Conservation (phyloP, 2,888 invertebrate genomes). For the Lumbricus terrestris region DNA sequence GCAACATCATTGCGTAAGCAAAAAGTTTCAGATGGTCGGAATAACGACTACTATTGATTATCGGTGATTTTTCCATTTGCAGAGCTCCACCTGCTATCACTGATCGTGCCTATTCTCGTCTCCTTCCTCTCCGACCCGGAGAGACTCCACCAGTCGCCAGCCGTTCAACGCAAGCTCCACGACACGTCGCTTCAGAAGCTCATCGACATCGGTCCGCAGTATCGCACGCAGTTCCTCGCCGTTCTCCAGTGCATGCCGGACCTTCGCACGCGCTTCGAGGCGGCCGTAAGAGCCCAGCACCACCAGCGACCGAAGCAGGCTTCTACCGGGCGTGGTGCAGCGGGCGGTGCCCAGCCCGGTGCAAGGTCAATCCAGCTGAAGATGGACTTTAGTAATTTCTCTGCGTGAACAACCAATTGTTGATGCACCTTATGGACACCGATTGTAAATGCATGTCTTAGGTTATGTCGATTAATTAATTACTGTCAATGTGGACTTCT, state of each 20-base stretch:
- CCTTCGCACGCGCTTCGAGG: constrained; percentile 78
- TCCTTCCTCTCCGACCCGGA: constrained; percentile 72
- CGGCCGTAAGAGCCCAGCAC: constrained; percentile 75
- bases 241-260: constrained; percentile 82
- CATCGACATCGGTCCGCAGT: constrained; percentile 85
- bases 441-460: not conserved
- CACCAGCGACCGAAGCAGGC: constrained; percentile 29
- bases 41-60: no score
- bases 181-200: constrained; percentile 86
- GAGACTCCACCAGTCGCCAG: constrained; percentile 46
- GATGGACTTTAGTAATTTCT: constrained; percentile 90
- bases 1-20: no score
- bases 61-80: constrained; percentile 42
- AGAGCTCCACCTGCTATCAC: constrained; percentile 86
- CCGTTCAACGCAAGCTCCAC: constrained; percentile 65
- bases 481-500: not conserved
- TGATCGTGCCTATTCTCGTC: constrained; percentile 86
- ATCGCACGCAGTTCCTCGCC: constrained; percentile 89
- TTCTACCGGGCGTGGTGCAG: constrained; percentile 23
- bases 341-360: constrained; percentile 35
- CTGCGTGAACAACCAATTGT: not conserved
- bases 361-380: constrained; percentile 78
- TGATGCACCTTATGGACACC: not conserved
- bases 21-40: no score
- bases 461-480: not conserved